These are phyloP conservation scores for Sakesphorus luctuosus DNA, from an alignment of 2,113 vertebrate species.

Conservation along the genomic window DNA sequence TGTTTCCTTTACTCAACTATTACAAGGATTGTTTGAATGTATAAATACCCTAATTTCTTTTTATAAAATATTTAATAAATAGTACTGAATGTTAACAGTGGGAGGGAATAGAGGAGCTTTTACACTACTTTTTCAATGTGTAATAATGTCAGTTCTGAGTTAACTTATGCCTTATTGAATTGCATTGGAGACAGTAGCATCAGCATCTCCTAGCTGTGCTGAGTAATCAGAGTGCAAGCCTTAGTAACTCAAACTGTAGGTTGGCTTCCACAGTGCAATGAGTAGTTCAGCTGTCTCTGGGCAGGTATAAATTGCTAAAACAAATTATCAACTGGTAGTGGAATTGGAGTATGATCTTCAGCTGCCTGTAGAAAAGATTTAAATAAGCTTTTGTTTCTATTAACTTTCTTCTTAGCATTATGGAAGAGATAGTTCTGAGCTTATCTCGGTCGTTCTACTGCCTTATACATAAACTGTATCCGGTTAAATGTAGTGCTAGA, in stretches of 20 bases:
- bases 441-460: neutral
- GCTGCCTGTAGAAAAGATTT: neutral
- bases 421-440: conserved; percentile 22
- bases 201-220: conserved; percentile 35
- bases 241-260: neutral
- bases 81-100: conserved; percentile 64
- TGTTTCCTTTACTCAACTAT: conserved; percentile 57
- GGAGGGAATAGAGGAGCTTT: conserved; percentile 69
- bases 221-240: conserved; percentile 12
- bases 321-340: conserved; percentile 42
- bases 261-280: conserved; percentile 24
- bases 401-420: neutral
- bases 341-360: neutral
- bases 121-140: conserved; percentile 76
- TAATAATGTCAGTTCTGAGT: conserved; percentile 50
- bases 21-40: conserved; percentile 73
- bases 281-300: conserved; percentile 45
- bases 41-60: conserved; percentile 71
- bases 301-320: conserved; percentile 34
- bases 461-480: conserved; percentile 37
- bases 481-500: neutral
- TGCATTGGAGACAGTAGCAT: conserved; percentile 15
- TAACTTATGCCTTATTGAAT: conserved; percentile 77
- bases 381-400: conserved; percentile 8
- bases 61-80: conserved; percentile 77